phyloP scores from a whole-genome alignment of 2,888 invertebrate genomes.

The Periphyllus acericola region DNA sequence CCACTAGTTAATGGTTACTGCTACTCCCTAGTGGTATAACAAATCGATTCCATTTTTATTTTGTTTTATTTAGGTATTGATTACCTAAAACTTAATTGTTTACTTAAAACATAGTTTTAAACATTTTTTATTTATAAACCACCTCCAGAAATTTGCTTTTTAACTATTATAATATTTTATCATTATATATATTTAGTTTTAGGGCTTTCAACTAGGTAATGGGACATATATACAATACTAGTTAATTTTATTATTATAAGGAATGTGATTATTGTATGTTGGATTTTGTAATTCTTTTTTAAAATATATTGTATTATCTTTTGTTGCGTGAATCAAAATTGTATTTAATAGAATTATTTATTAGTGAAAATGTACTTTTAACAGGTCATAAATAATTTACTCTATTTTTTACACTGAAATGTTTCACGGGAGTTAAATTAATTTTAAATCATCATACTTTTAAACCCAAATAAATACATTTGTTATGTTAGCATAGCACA shows the following conservation, averaged over 20 bases:
- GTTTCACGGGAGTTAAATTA: background rate
- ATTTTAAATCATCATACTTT: background rate
- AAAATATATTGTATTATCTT: slow-evolving; percentile 50
- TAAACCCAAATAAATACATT: background rate
- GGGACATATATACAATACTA: slow-evolving; percentile 60
- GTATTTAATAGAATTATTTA: slow-evolving; percentile 20
- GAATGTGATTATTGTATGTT: slow-evolving; percentile 57
- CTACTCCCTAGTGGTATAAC: slow-evolving; percentile 16
- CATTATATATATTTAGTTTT: slow-evolving; percentile 51
- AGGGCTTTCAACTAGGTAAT: slow-evolving; percentile 56
- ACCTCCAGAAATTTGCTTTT: slow-evolving; percentile 30
- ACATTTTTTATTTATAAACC: slow-evolving; percentile 34
- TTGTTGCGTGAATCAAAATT: slow-evolving; percentile 60
- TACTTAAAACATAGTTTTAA: slow-evolving; percentile 41
- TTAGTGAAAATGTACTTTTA: background rate
- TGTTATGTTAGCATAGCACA: background rate
- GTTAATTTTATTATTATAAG: slow-evolving; percentile 57
- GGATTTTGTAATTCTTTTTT: slow-evolving; percentile 45
- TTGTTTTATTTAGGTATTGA: slow-evolving; percentile 22
- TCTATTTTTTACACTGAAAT: background rate
- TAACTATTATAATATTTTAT: slow-evolving; percentile 37
- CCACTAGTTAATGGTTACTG: slow-evolving; percentile 25
- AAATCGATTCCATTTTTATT: slow-evolving; percentile 53
- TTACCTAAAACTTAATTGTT: slow-evolving; percentile 3
- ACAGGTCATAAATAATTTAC: background rate